Evolutionary conservation across 2,888 invertebrate species (phyloP), one percentile per base, ranked within the genome.

Genomic region (Ptychoptera contaminata): DNA sequence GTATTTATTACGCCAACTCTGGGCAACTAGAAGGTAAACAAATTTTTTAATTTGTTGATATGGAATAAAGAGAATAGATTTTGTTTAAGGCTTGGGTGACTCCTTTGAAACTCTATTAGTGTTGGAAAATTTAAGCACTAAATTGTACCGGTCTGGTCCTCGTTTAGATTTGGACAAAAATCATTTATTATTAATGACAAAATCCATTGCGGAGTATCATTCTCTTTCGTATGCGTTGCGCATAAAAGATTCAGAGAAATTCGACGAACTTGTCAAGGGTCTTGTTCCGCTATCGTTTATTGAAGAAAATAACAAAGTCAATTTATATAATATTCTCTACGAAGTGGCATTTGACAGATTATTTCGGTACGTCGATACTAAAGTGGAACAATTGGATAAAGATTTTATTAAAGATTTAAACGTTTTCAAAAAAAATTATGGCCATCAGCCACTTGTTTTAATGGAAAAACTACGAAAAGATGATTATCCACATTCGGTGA

Each of bases 281-380:
- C 49, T 65, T 5, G 47, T 55, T 4, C 48, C 58, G 3, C 44
- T 63, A 31, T 52, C 58, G 0, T 65, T 62, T 42, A 7, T 37
- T 10, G 49, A 2, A 46, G 36, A 37, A n/a, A 12, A 40, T 2
- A 32, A 32, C 15, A 35, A 39, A 16, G 12, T 32, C 2, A 32
- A 3, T 5, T 12, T 12, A 16, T 64, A 58, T 47, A 53, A 55
- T 16, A 49, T 52, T 2, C 9, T 61, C 1, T 64, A 59, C 44
- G 54, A 55, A 11, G 47, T 53, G 7, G 61, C 58, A 2, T 63
- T 65, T 43, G 58, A 59, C 47, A 56, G 65, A 12, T 60, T 65
- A 32, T 65, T 52, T 47, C 55, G 54, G 8, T 60, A 55, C 46
- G 58, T 55, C 40, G 60, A 62, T 44, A 56, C 46, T 40, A 32